Evolutionary conservation across 1,140 invertebrate species (phyloP), one percentile per base, ranked within the genome.

Genomic region (Arion vulgaris): DNA sequence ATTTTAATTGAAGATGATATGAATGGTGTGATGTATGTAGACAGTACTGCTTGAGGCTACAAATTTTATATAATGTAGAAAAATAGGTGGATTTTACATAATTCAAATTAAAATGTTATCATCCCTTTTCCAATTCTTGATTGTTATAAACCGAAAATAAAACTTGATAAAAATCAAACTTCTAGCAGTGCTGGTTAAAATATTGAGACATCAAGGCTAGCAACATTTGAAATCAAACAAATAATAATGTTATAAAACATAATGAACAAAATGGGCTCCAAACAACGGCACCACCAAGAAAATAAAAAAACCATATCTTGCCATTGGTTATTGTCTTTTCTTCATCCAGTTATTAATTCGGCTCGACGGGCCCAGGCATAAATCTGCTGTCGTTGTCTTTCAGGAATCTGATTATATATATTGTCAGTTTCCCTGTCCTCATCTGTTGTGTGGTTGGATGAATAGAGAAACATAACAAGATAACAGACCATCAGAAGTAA

Each of bases 361-460:
- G n/a, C 78, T 80, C 78, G 36, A 11, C 68, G 36, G 39, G 78
- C 78, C 78, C 78, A 80, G 62, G 78, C 78, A 80, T 66, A 69
- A 41, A 80, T 80, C 66, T 80, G 78, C 78, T 80, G 66, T 23
- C 78, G 62, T 28, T 80, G 78, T 32, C 78, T 39, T 38, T 80
- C 78, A 45, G 78, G 39, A 0, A 80, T 80, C n/a, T 80, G 62
- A 71, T 78, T 78, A 78, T 78, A 78, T 34, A 78, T 66, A 78
- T 38, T 78, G 28, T 36, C 32, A 1, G 57, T 26, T 36, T 78
- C 76, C 38, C n/a, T 62, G 57, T 1, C 39, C 51, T 78, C 76
- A 17, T 78, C 76, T 78, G 76, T 66, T 53, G 38, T 13, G 39
- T 38, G 53, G 32, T 66, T 38, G 53, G 13, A 57, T 38, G 53